phyloP scores from a whole-genome alignment of 2,888 invertebrate genomes.

The Pachydiplax longipennis region DNA sequence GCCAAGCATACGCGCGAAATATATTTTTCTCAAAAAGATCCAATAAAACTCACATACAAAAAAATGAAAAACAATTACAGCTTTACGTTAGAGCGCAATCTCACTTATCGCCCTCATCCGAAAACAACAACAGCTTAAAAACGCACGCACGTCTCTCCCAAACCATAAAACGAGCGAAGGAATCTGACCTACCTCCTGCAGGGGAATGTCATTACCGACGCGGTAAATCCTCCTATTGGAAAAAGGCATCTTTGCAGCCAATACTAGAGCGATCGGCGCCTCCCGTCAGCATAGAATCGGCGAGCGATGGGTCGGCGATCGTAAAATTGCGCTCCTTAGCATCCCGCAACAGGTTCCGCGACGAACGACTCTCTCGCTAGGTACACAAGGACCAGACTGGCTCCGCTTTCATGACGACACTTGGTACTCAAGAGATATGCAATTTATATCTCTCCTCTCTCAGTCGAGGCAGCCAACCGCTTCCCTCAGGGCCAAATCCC shows the following conservation, averaged over 20 bases:
- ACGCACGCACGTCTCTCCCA: too few relatives aligned
- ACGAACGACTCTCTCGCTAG: neutral
- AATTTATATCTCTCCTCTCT: constrained; percentile 1
- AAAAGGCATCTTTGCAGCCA: neutral
- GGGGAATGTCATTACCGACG: neutral
- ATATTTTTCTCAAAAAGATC: too few relatives aligned
- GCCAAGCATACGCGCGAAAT: too few relatives aligned
- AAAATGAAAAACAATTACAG: too few relatives aligned
- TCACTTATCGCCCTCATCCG: too few relatives aligned
- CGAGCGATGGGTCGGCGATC: neutral
- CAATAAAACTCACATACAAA: too few relatives aligned
- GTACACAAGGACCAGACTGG: neutral
- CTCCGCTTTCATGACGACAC: neutral
- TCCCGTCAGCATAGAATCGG: neutral
- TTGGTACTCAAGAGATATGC: neutral
- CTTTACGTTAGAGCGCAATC: too few relatives aligned
- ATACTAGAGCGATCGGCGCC: neutral
- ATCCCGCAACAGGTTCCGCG: neutral
- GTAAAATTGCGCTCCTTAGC: neutral
- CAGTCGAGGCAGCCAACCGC: neutral
- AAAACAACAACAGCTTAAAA: too few relatives aligned
- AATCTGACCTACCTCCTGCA: neutral
- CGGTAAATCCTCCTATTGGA: neutral
- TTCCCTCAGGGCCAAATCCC: neutral
- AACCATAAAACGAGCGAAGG: too few relatives aligned